Conservation (phyloP, 2,888 invertebrate species). For the Ochlodes sylvanus region DNA sequence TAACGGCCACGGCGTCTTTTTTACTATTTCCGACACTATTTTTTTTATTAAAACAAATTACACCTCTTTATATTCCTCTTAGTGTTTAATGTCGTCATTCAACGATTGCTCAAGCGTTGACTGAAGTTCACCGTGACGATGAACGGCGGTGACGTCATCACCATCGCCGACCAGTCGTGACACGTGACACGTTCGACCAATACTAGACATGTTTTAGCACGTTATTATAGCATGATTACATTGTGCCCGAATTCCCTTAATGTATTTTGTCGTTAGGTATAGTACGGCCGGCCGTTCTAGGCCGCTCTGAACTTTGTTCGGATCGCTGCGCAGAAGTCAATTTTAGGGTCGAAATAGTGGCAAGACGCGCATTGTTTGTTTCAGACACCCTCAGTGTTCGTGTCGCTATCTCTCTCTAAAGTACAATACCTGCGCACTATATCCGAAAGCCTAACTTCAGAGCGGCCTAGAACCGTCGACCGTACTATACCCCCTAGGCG, state of each 20-base stretch:
- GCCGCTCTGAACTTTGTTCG: too few relatives aligned
- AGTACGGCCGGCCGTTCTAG: too few relatives aligned
- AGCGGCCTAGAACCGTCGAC: too few relatives aligned
- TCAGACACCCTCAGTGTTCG: too few relatives aligned
- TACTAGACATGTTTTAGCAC: constrained; percentile 42
- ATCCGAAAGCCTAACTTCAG: too few relatives aligned
- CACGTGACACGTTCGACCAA: constrained; percentile 20
- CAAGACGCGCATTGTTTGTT: too few relatives aligned
- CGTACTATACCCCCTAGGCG: constrained; percentile 59
- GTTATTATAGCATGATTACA: constrained; percentile 61
- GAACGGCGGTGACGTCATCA: constrained; percentile 11
- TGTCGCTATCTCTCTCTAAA: too few relatives aligned
- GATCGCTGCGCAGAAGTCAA: too few relatives aligned
- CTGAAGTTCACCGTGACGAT: constrained; percentile 51
- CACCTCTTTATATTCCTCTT: constrained; percentile 35
- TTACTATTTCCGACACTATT: constrained; percentile 38
- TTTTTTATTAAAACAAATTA: constrained; percentile 38
- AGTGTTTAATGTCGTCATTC: constrained; percentile 47
- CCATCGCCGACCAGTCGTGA: constrained; percentile 2
- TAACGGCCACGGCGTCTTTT: constrained; percentile 55
- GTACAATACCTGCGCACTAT: too few relatives aligned
- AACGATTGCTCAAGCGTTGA: constrained; percentile 78
- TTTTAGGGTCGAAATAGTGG: too few relatives aligned
- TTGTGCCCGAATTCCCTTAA: constrained; percentile 67
- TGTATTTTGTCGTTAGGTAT: constrained; percentile 61